These are phyloP conservation scores for Pelecanus crispus DNA, from an alignment of 2,113 vertebrate genomes.

Conservation along the genomic window DNA sequence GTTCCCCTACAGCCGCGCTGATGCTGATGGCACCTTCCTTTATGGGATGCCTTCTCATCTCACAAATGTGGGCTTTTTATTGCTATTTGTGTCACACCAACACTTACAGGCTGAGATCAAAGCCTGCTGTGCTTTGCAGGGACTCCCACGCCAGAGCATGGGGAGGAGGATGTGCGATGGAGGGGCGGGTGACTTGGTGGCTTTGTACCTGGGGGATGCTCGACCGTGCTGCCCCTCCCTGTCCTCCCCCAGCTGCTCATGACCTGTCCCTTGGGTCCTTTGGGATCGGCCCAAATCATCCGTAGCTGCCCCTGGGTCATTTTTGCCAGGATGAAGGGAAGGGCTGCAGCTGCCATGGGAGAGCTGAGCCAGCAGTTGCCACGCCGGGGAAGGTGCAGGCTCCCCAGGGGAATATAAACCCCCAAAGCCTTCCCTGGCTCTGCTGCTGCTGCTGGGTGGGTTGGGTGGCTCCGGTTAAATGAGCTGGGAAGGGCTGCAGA, in stretches of 20 bases:
- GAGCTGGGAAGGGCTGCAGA: not conserved
- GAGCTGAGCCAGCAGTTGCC: not conserved
- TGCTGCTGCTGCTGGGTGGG: rapidly evolving
- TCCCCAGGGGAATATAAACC: not conserved
- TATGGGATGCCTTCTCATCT: not conserved
- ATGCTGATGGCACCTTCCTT: not conserved
- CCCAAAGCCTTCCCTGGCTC: not conserved
- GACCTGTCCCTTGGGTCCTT: not conserved
- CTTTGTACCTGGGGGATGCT: not conserved
- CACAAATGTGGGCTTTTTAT: not conserved
- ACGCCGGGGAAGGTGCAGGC: not conserved
- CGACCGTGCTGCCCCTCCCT: rapidly evolving
- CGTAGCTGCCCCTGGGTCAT: rapidly evolving
- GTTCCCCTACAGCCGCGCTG: rapidly evolving
- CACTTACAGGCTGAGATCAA: not conserved
- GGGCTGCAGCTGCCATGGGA: not conserved
- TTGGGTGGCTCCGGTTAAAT: not conserved
- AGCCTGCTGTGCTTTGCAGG: not conserved
- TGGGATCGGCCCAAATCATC: not conserved
- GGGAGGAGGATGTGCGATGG: not conserved
- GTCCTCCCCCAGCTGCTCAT: not conserved
- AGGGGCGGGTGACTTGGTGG: not conserved
- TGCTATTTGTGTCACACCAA: not conserved
- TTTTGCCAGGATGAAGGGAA: not conserved
- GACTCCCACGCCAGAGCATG: not conserved